Base-by-base conservation (phyloP, 2,113 vertebrate genomes). In the Emydura subglobosa region DNA sequence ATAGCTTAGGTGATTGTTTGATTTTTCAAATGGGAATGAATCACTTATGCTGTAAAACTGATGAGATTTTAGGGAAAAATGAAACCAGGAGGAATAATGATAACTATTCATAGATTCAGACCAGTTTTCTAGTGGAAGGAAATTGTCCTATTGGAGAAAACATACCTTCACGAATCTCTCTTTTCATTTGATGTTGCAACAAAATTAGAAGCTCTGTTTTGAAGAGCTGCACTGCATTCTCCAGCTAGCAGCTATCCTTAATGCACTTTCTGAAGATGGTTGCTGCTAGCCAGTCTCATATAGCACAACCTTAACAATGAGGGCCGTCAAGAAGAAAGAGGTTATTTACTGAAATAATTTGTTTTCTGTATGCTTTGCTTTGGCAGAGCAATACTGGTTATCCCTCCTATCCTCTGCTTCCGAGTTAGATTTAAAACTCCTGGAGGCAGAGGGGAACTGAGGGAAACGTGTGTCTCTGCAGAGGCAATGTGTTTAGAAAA, bases 401-500 rank as follows among this genome's bases (percentile, higher is more conserved):
- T 91, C 89, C 93, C 89, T 89, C 86, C 22, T 21, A 49, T 65
- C 2, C n/a, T 84, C 24, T 76, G 54, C 85, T 86, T 79, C 94
- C 74, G 54, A 74, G 39, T 74, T 24, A 79, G 91, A 83, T 83
- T 82, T 93, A 21, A 21, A 50, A 50, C 57, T 61, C 82, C 44
- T 86, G 5, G 3, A 91, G 34, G n/a, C 91, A 3, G 61, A 80
- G 79, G 83, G 53, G 10, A 79, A 86, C 51, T 44, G 53, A 86
- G 47, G 49, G 57, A 81, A 82, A 55, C 0, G 0, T 42, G 61
- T 86, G 79, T 11, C 72, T 92, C 79, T 82, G 51, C 89, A 86
- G 50, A 83, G 49, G 74, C 91, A 47, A 50, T 90, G 79, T 53
- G 91, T 96, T 92, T 87, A 54, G 39, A 92, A 82, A 87, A 83